Conservation (phyloP, 1,140 invertebrate genomes). For the Drosophila mayri region DNA sequence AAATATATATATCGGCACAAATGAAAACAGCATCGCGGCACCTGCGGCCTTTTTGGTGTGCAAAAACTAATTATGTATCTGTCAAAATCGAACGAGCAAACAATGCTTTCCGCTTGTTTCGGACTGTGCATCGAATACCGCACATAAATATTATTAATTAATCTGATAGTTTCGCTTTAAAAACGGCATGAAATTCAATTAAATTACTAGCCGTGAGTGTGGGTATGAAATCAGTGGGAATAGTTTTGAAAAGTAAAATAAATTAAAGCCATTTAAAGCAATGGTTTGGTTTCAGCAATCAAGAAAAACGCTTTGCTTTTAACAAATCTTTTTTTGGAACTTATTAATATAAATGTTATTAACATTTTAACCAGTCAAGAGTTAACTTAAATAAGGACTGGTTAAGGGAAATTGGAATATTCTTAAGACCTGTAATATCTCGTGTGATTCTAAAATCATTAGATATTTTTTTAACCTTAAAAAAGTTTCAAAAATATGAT, state of each 20-base stretch:
- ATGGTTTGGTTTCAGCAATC: not conserved
- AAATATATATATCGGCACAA: constrained; percentile 5
- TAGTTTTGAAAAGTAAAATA: not conserved
- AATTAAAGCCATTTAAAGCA: not conserved
- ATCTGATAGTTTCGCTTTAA: constrained; percentile 46
- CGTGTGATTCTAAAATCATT: too few species aligned
- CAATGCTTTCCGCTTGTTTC: constrained; percentile 45
- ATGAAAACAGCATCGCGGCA: constrained; percentile 37
- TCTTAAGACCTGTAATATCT: too few species aligned
- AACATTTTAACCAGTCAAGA: not conserved
- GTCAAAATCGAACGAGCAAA: constrained; percentile 63
- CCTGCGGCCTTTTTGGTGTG: constrained; percentile 52
- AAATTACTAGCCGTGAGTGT: constrained; percentile 14
- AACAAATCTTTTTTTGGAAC: not conserved
- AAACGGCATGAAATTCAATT: constrained; percentile 29
- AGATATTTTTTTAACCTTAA: too few species aligned
- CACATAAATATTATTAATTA: constrained; percentile 60
- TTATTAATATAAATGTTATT: not conserved
- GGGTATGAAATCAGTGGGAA: not conserved
- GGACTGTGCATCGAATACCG: constrained; percentile 17
- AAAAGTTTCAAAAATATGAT: too few species aligned
- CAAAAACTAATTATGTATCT: constrained; percentile 77
- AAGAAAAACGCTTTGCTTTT: not conserved
- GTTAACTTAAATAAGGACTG: too few species aligned
- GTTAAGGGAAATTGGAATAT: too few species aligned